A percentile compares a stretch with the other conserved stretches of the same genome.
Conservation (phyloP, 1,140 invertebrate species). For the Calliphora vicina region DNA sequence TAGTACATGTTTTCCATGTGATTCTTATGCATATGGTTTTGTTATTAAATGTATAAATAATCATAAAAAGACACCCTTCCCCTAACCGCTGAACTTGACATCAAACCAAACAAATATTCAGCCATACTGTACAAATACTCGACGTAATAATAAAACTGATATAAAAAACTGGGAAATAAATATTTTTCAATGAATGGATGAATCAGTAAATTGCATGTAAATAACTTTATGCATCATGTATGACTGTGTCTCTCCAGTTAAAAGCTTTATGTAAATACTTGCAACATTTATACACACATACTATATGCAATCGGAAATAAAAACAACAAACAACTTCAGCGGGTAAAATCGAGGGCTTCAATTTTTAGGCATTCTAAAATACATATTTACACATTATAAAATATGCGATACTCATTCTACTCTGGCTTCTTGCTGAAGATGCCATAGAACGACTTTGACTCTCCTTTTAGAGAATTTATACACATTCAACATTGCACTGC, state of each 20-base stretch:
- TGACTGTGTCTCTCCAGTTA: background rate
- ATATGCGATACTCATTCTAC: no score
- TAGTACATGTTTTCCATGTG: background rate
- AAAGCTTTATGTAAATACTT: background rate
- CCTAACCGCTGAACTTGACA: background rate
- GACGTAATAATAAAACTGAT: background rate
- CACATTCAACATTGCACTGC: no score
- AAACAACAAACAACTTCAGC: background rate
- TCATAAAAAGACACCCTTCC: background rate
- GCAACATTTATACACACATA: background rate
- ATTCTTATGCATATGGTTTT: background rate
- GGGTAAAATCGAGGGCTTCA: no score
- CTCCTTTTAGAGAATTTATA: no score
- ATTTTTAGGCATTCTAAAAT: no score
- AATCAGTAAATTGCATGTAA: slow-evolving; percentile 6
- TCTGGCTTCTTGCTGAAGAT: no score
- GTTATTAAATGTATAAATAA: background rate
- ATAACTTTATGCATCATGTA: background rate
- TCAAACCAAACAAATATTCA: background rate
- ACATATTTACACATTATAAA: no score
- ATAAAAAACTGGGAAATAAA: background rate
- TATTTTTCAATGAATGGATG: background rate
- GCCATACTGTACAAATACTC: background rate
- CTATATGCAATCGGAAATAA: background rate
- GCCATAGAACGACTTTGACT: no score